These are phyloP conservation scores for Parasteatoda tepidariorum DNA, from an alignment of 1,140 invertebrate species.

Conservation along the genomic window DNA sequence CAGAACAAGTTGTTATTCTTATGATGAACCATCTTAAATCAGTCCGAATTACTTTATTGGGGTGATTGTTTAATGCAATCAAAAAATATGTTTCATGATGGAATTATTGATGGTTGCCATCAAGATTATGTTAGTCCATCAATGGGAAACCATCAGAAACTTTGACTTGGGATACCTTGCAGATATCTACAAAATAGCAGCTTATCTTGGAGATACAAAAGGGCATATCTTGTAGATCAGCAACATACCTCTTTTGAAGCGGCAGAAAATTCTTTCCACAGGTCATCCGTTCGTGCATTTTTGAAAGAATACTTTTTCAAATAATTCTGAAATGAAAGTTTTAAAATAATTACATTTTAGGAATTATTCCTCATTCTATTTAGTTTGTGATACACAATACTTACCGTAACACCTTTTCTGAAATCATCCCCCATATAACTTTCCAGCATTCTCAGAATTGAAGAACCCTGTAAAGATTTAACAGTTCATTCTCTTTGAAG, in stretches of 20 bases:
- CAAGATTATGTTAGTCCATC: too few species aligned
- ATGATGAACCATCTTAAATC: too few species aligned
- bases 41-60: too few species aligned
- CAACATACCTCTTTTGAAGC: slow-evolving; percentile 23
- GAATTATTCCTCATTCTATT: background rate
- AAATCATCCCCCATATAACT: slow-evolving; percentile 88
- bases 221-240: too few species aligned
- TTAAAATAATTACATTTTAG: background rate
- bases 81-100: background rate
- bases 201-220: too few species aligned
- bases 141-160: too few species aligned
- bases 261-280: slow-evolving; percentile 74
- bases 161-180: too few species aligned
- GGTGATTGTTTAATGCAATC: background rate
- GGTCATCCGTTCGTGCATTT: slow-evolving; percentile 84
- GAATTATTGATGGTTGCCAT: background rate
- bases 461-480: slow-evolving; percentile 74
- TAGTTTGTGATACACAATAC: slow-evolving; percentile 71
- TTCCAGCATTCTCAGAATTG: slow-evolving; percentile 95
- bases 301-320: slow-evolving; percentile 78
- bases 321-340: slow-evolving; percentile 87
- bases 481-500: too few species aligned
- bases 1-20: too few species aligned
- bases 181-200: too few species aligned
- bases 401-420: slow-evolving; percentile 78